Conservation (phyloP, 2,888 invertebrate genomes). For the Cybosia mesomella region DNA sequence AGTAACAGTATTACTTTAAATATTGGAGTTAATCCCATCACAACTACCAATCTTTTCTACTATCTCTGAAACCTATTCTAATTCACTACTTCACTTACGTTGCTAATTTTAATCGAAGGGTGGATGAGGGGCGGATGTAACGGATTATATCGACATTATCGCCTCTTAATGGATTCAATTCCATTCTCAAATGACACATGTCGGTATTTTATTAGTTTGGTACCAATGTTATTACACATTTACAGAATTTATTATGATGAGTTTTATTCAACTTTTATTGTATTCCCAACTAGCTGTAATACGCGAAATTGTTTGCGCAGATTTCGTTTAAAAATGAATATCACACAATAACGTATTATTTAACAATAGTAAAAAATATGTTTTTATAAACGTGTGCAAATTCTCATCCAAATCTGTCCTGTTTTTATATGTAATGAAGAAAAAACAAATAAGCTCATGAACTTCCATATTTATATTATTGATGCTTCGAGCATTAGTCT, state of each 20-base stretch:
- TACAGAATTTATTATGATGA: constrained; percentile 32
- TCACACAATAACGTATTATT: background rate
- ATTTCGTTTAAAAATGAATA: background rate
- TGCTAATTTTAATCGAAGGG: constrained; percentile 75
- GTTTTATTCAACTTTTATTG: constrained; percentile 18
- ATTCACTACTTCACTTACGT: constrained; percentile 71
- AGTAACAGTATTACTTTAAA: constrained; percentile 11
- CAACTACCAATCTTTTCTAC: constrained; percentile 55
- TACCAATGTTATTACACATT: constrained; percentile 26
- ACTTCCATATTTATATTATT: background rate
- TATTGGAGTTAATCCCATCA: constrained; percentile 43
- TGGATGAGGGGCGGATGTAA: constrained; percentile 69
- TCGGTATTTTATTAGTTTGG: constrained; percentile 37
- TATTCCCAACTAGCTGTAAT: background rate
- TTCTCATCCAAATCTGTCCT: too few species aligned
- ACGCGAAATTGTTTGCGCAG: background rate
- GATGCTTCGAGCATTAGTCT: background rate
- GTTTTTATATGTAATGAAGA: too few species aligned
- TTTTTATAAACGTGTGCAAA: background rate
- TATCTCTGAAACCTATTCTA: constrained; percentile 60
- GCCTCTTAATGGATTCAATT: constrained; percentile 66
- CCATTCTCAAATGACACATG: constrained; percentile 50
- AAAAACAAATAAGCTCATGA: background rate
- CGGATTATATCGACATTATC: constrained; percentile 75
- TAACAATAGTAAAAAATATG: background rate